A percentile compares a stretch with the other conserved stretches of the same genome.
Evolutionary conservation across 2,113 vertebrate genomes (phyloP).

Genomic region (Gila orcuttii): DNA sequence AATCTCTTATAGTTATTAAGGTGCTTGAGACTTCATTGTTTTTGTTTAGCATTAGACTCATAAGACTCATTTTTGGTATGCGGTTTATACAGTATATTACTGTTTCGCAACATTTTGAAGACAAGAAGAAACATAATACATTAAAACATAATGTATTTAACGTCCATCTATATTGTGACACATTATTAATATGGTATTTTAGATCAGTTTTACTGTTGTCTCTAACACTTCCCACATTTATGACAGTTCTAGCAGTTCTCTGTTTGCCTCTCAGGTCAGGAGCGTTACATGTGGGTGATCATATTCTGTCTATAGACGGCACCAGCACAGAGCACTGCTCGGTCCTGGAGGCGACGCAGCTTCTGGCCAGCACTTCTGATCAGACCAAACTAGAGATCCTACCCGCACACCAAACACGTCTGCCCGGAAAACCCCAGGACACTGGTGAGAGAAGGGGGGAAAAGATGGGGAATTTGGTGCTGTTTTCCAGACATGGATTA

Average conservation of each 20-base stretch:
- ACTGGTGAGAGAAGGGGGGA: constrained; percentile 79
- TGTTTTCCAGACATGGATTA: background rate
- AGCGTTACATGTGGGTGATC: constrained; percentile 86
- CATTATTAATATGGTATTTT: background rate
- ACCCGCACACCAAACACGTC: constrained; percentile 84
- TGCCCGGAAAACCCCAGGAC: constrained; percentile 85
- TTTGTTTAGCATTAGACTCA: too few species aligned
- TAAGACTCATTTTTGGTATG: background rate
- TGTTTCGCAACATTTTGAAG: background rate
- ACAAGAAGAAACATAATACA: background rate
- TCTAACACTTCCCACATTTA: background rate
- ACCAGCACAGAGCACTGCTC: constrained; percentile 94
- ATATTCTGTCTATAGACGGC: constrained; percentile 94
- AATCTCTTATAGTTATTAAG: background rate
- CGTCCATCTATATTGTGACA: too few species aligned
- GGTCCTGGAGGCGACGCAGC: constrained; percentile 89
- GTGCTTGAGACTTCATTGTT: too few species aligned
- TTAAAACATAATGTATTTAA: too few species aligned
- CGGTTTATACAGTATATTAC: too few species aligned
- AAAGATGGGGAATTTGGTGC: background rate
- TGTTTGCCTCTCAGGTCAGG: constrained; percentile 80
- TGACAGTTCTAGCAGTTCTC: constrained; percentile 6
- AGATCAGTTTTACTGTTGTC: background rate
- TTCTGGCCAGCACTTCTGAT: constrained; percentile 87
- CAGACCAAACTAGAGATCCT: constrained; percentile 90